phyloP scores from a whole-genome alignment of 2,797 vertebrate species.

The Holocentrus rufus region DNA sequence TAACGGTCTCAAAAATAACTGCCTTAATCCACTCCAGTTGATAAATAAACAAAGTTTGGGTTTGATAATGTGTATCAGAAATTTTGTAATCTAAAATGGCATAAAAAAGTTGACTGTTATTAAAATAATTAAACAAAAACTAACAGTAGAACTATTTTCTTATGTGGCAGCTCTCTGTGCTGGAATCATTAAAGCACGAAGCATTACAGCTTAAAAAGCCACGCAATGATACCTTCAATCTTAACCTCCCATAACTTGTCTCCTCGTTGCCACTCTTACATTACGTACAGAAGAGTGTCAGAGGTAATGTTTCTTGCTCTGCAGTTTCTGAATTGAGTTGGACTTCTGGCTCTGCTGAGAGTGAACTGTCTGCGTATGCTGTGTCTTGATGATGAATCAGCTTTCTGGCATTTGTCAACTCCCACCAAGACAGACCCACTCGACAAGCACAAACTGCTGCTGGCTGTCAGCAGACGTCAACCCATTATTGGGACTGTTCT shows the following conservation, averaged over 20 bases:
- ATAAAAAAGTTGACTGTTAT: no score
- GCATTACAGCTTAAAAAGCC: background rate
- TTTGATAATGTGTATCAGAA: no score
- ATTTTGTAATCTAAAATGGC: no score
- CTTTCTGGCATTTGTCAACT: constrained; percentile 25
- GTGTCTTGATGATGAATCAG: constrained; percentile 26
- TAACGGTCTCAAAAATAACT: no score
- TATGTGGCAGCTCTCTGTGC: no score
- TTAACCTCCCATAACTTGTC: background rate
- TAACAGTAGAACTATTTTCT: no score
- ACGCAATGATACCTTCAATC: background rate
- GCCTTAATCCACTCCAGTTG: no score
- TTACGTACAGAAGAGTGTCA: background rate
- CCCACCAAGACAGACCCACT: background rate
- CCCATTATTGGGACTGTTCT: background rate
- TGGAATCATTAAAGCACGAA: no score
- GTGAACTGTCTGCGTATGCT: background rate
- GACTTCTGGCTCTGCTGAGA: background rate
- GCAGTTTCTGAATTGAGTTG: background rate
- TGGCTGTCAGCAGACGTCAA: background rate
- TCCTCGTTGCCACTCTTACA: background rate
- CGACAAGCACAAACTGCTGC: background rate
- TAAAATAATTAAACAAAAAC: no score
- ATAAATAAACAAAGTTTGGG: no score
- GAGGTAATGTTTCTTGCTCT: background rate